Conservation (phyloP, 1,140 invertebrate genomes). For the Trissolcus basalis region DNA sequence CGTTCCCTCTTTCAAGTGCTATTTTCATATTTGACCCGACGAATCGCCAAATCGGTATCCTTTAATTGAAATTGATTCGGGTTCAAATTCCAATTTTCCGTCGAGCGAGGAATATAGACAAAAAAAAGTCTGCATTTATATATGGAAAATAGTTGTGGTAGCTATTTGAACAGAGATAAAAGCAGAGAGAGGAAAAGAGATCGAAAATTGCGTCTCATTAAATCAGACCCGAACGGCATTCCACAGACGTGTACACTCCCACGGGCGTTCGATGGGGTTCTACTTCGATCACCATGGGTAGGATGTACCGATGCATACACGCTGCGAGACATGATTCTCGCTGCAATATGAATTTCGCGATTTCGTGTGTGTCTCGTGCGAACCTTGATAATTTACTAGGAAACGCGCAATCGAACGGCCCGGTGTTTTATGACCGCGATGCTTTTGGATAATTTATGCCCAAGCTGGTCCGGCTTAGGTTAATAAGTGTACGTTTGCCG, state of each 20-base stretch:
- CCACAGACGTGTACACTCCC: slow-evolving; percentile 76
- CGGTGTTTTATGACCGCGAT: slow-evolving; percentile 1
- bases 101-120: too few relatives aligned
- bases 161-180: slow-evolving; percentile 53
- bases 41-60: too few relatives aligned
- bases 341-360: slow-evolving; percentile 58
- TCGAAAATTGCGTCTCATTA: slow-evolving; percentile 73
- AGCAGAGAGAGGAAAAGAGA: slow-evolving; percentile 52
- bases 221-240: slow-evolving; percentile 76
- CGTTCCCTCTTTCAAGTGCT: too few relatives aligned
- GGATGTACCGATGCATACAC: slow-evolving; percentile 71
- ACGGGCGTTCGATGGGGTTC: slow-evolving; percentile 75
- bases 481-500: slow-evolving; percentile 46
- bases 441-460: slow-evolving; percentile 33
- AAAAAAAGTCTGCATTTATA: too few relatives aligned
- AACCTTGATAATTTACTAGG: slow-evolving; percentile 59
- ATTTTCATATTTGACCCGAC: too few relatives aligned
- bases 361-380: slow-evolving; percentile 63
- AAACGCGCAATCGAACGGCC: slow-evolving; percentile 36
- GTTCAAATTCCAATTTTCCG: neutral
- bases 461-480: slow-evolving; percentile 7
- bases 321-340: slow-evolving; percentile 72
- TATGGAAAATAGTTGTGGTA: slow-evolving; percentile 1
- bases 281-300: slow-evolving; percentile 73
- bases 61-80: too few relatives aligned